A percentile compares a stretch with the other conserved stretches of the same genome.
phyloP scores from a whole-genome alignment of 2,797 vertebrate genomes.

The Notolabrus celidotus region DNA sequence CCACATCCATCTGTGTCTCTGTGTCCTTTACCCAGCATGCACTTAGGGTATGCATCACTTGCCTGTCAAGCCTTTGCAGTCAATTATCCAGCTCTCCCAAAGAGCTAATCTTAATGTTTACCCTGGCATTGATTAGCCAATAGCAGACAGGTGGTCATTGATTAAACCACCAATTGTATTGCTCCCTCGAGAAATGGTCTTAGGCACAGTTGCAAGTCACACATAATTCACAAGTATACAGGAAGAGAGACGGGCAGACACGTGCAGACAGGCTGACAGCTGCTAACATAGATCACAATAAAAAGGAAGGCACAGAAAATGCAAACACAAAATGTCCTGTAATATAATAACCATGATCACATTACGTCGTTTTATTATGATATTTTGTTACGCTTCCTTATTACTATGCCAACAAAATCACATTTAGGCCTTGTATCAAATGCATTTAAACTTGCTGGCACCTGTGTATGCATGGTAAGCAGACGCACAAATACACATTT shows the following conservation, averaged over 20 bases:
- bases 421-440: conserved; percentile 66
- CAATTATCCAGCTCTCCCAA: conserved; percentile 60
- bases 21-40: conserved; percentile 46
- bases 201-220: conserved; percentile 39
- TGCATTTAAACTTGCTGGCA: conserved; percentile 63
- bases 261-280: conserved; percentile 41
- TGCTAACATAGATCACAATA: conserved; percentile 63
- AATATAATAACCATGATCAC: conserved; percentile 74
- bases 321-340: conserved; percentile 70
- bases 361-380: conserved; percentile 74
- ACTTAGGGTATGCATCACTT: conserved; percentile 36
- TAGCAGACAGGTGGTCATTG: conserved; percentile 65
- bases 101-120: conserved; percentile 73
- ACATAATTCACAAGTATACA: conserved; percentile 41
- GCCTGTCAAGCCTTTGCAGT: conserved; percentile 57
- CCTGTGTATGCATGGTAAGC: conserved; percentile 55
- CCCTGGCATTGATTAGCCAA: conserved; percentile 67
- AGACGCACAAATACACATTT: not conserved
- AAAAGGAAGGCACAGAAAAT: conserved; percentile 49
- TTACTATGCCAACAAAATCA: conserved; percentile 73
- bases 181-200: conserved; percentile 54
- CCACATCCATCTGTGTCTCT: conserved; percentile 31
- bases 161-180: conserved; percentile 61
- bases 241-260: conserved; percentile 25
- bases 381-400: conserved; percentile 64